A percentile compares a stretch with the other conserved stretches of the same genome.
These are phyloP conservation scores for Phania funesta DNA, from an alignment of 2,888 invertebrate genomes.

Conservation along the genomic window DNA sequence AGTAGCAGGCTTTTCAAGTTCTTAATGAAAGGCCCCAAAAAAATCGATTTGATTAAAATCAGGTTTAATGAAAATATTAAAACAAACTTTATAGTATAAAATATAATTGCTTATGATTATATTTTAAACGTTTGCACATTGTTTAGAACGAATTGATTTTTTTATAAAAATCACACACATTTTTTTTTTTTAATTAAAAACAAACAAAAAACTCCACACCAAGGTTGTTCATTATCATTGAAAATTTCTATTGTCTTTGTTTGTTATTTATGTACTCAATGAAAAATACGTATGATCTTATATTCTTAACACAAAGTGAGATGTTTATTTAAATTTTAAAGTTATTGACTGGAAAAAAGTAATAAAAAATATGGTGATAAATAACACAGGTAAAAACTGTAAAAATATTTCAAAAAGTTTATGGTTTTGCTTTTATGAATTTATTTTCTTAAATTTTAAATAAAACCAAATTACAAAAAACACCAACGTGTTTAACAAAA, in stretches of 20 bases:
- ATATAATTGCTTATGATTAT: not conserved
- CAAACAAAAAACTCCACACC: not conserved
- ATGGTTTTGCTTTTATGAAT: not conserved
- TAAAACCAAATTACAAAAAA: conserved; percentile 1
- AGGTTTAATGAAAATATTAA: too few relatives aligned
- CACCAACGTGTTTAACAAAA: conserved; percentile 17
- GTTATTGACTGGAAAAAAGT: not conserved
- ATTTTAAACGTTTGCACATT: not conserved
- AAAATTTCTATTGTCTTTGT: conserved; percentile 32
- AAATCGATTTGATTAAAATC: too few relatives aligned
- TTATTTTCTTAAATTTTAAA: not conserved
- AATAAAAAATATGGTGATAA: not conserved
- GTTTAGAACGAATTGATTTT: not conserved
- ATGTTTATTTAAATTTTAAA: too few relatives aligned
- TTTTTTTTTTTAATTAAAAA: conserved; percentile 7
- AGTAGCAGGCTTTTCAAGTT: too few relatives aligned
- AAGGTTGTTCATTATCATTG: conserved; percentile 4
- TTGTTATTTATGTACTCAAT: conserved; percentile 1
- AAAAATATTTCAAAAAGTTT: not conserved
- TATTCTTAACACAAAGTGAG: conserved; percentile 33
- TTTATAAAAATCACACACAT: conserved; percentile 33
- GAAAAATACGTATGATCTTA: too few relatives aligned
- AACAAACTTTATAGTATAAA: too few relatives aligned
- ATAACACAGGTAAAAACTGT: conserved; percentile 12
- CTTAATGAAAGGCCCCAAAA: too few relatives aligned